phyloP scores from a whole-genome alignment of 2,888 invertebrate genomes.

The Aplocera efformata region DNA sequence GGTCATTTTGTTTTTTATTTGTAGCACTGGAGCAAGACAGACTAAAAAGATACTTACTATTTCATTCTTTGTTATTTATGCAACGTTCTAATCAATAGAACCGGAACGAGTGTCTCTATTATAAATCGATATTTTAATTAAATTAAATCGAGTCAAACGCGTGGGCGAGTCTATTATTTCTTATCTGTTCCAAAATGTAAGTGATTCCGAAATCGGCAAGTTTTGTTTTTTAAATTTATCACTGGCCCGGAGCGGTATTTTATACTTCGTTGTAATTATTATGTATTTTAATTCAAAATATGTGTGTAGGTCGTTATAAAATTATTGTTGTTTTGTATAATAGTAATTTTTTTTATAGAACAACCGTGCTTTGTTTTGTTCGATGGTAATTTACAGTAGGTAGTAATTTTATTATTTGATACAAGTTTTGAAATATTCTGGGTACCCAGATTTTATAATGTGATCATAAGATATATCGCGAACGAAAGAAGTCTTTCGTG shows the following conservation, averaged over 20 bases:
- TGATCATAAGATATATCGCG: no score
- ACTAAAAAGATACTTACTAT: conserved; percentile 4
- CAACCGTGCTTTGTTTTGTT: conserved; percentile 4
- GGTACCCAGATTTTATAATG: no score
- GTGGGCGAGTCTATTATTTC: conserved; percentile 44
- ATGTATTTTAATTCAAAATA: conserved; percentile 39
- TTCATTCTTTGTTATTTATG: conserved; percentile 7
- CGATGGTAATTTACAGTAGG: neutral
- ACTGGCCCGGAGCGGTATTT: conserved; percentile 44
- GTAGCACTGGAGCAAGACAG: conserved; percentile 1
- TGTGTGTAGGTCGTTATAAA: conserved; percentile 39
- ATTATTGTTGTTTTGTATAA: conserved; percentile 37
- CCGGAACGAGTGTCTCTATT: conserved; percentile 43
- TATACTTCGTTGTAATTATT: conserved; percentile 40
- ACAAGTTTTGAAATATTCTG: no score
- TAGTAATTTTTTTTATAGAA: conserved; percentile 22
- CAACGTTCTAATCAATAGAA: conserved; percentile 21
- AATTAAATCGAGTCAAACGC: conserved; percentile 51
- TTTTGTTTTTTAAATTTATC: conserved; percentile 53
- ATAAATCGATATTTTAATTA: conserved; percentile 57
- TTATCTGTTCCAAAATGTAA: conserved; percentile 43
- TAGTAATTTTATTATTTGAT: no score
- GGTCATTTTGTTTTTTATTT: neutral
- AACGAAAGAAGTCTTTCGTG: no score
- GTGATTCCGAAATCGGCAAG: conserved; percentile 51